Evolutionary conservation across 2,113 vertebrate species (phyloP).

Genomic region (Podilymbus podiceps): DNA sequence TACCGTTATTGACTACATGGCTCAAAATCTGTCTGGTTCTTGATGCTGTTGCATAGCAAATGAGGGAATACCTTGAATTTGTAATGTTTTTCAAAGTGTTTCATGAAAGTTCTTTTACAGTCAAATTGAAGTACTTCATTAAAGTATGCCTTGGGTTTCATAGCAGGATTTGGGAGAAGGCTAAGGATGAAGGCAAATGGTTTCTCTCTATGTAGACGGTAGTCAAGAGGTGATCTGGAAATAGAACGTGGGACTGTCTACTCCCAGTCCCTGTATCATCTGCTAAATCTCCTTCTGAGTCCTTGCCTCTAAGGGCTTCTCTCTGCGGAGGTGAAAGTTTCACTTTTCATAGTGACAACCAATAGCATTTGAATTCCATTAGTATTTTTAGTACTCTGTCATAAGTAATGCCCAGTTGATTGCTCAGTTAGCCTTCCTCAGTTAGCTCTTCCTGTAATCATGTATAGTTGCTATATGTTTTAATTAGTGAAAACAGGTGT

Average conservation of each 20-base stretch:
- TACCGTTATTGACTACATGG: not conserved
- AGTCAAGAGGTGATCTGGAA: not conserved
- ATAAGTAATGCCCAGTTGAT: slow-evolving; percentile 26
- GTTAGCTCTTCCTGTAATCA: slow-evolving; percentile 53
- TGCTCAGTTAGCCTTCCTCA: slow-evolving; percentile 11
- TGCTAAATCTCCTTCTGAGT: not conserved
- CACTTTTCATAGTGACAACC: slow-evolving; percentile 47
- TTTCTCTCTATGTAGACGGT: not conserved
- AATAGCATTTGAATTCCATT: slow-evolving; percentile 54
- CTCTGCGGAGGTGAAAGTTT: slow-evolving; percentile 3
- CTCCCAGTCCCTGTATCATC: not conserved
- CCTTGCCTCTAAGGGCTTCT: not conserved
- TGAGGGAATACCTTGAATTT: not conserved
- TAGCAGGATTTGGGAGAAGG: not conserved
- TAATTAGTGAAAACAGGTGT: slow-evolving; percentile 61
- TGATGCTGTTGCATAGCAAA: not conserved
- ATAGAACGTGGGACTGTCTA: not conserved
- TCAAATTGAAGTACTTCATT: not conserved
- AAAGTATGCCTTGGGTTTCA: not conserved
- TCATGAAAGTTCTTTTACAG: not conserved
- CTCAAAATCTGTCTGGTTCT: not conserved
- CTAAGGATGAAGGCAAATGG: not conserved
- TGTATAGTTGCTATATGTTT: slow-evolving; percentile 50
- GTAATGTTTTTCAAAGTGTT: not conserved
- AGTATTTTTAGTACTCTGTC: slow-evolving; percentile 69